phyloP scores from a whole-genome alignment of 2,797 vertebrate species.

The Silurus aristotelis region DNA sequence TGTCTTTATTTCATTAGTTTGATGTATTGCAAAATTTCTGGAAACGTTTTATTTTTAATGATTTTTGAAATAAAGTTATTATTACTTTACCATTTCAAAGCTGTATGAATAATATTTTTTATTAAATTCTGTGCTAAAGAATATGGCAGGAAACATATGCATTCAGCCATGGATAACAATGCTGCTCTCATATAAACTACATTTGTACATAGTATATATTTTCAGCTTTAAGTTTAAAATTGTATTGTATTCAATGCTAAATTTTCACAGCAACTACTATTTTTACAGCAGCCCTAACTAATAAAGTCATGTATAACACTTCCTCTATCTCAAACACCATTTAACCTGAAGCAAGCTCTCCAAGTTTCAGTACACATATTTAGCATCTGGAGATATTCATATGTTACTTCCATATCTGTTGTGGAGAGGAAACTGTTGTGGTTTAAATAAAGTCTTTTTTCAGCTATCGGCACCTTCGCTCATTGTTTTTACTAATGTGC shows the following conservation, averaged over 20 bases:
- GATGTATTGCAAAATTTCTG: too few species aligned
- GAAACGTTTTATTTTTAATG: too few species aligned
- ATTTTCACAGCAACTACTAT: background rate
- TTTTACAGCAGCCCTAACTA: background rate
- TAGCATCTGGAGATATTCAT: background rate
- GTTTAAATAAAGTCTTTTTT: slow-evolving; percentile 22
- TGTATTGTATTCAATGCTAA: background rate
- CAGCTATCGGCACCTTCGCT: slow-evolving; percentile 4
- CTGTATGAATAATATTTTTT: background rate
- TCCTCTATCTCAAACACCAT: background rate
- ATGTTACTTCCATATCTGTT: background rate
- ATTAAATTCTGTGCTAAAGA: background rate
- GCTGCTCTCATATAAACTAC: background rate
- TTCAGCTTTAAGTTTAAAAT: background rate
- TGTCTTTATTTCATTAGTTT: too few species aligned
- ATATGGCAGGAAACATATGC: background rate
- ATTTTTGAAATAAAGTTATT: too few species aligned
- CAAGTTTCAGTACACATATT: slow-evolving; percentile 15
- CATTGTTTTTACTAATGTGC: background rate
- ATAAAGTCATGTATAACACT: background rate
- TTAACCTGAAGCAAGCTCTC: background rate
- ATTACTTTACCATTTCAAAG: too few species aligned
- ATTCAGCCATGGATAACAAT: background rate
- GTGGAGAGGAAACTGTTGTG: background rate
- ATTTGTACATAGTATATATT: background rate